Conservation (phyloP, 1,140 invertebrate species). For the Neodiprion virginianus region DNA sequence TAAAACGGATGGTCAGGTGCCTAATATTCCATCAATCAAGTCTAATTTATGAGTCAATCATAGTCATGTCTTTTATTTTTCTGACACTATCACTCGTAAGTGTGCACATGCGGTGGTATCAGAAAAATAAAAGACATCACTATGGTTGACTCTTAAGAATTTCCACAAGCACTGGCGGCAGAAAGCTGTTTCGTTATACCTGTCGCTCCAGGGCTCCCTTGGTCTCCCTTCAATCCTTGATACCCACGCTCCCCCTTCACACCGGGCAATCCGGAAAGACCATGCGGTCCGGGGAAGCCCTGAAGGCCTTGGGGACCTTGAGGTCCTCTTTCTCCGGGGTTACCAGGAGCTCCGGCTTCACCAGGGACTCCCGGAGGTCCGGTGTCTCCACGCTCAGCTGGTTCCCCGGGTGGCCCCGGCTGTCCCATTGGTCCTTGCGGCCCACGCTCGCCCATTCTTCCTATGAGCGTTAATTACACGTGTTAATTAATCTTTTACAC, state of each 20-base stretch:
- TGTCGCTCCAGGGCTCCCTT: slow-evolving; percentile 71
- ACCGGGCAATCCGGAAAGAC: slow-evolving; percentile 72
- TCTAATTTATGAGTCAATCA: too few species aligned
- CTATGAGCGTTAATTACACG: slow-evolving; percentile 37
- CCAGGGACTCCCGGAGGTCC: slow-evolving; percentile 76
- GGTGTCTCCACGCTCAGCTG: slow-evolving; percentile 76
- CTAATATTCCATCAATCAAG: too few species aligned
- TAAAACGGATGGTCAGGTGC: too few species aligned
- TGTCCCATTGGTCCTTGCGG: slow-evolving; percentile 72
- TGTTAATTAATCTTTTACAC: too few species aligned
- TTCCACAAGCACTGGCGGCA: too few species aligned
- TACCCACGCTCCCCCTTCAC: slow-evolving; percentile 77
- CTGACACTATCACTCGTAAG: too few species aligned
- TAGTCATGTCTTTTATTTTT: too few species aligned
- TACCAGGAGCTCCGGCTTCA: slow-evolving; percentile 74
- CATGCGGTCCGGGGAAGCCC: slow-evolving; percentile 72
- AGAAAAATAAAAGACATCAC: too few species aligned
- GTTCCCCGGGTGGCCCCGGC: slow-evolving; percentile 76
- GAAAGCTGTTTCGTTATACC: slow-evolving; percentile 48
- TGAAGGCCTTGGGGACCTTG: slow-evolving; percentile 66
- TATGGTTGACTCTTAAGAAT: too few species aligned
- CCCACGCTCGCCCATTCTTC: slow-evolving; percentile 73
- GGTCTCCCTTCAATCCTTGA: slow-evolving; percentile 72
- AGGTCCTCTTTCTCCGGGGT: slow-evolving; percentile 71
- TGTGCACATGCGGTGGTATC: too few species aligned